Percentiles rank a stretch among this genome's conserved stretches.
phyloP scores from a whole-genome alignment of 2,797 vertebrate species.

The Poeciliopsis presidionis region DNA sequence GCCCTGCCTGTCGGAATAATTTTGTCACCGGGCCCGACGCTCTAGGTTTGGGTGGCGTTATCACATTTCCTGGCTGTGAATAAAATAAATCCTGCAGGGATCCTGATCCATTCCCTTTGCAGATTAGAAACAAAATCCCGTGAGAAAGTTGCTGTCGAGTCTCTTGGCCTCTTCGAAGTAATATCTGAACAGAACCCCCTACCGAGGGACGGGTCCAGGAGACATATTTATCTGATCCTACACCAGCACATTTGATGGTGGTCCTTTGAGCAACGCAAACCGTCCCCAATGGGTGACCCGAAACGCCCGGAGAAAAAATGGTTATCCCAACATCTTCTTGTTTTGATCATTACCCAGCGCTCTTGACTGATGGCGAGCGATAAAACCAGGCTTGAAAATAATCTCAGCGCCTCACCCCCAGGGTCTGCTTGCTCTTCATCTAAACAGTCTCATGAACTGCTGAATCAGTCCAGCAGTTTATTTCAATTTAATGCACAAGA shows the following conservation, averaged over 20 bases:
- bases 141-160: constrained; percentile 18
- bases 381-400: constrained; percentile 6
- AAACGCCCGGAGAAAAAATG: constrained; percentile 11
- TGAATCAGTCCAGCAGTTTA: constrained; percentile 2
- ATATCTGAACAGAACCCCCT: constrained; percentile 14
- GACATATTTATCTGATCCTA: neutral
- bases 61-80: constrained; percentile 18
- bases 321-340: constrained; percentile 9
- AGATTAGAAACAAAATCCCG: constrained; percentile 34
- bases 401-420: constrained; percentile 2
- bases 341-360: constrained; percentile 12
- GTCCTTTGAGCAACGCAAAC: constrained; percentile 8
- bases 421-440: constrained; percentile 15
- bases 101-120: constrained; percentile 25
- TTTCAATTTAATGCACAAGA: neutral
- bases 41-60: constrained; percentile 8
- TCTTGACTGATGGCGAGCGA: constrained; percentile 2
- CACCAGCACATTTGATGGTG: constrained; percentile 13
- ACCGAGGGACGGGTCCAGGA: neutral
- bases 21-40: neutral
- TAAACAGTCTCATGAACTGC: constrained; percentile 2
- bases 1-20: constrained; percentile 4
- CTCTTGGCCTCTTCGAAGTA: constrained; percentile 10
- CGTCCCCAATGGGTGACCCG: neutral
- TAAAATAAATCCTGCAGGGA: constrained; percentile 28